A percentile compares a stretch with the other conserved stretches of the same genome.
These are phyloP conservation scores for Melanocharis versteri DNA, from an alignment of 2,113 vertebrate species.

Conservation along the genomic window DNA sequence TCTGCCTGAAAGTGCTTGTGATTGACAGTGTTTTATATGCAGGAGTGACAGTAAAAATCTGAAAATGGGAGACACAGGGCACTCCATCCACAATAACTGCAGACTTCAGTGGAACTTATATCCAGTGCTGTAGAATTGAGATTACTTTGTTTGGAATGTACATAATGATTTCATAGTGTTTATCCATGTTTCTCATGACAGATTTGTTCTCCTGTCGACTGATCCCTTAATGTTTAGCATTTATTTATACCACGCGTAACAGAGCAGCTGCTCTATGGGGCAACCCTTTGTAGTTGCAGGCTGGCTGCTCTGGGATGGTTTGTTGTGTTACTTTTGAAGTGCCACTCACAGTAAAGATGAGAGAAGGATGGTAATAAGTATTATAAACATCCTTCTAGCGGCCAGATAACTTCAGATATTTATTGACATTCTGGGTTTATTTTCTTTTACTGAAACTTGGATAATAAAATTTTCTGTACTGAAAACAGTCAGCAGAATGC, in stretches of 20 bases:
- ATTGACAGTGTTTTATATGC: background rate
- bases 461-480: background rate
- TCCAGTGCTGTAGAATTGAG: background rate
- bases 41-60: background rate
- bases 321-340: background rate
- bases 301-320: background rate
- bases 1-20: background rate
- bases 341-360: background rate
- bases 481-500: background rate
- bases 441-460: background rate
- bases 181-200: slow-evolving; percentile 8
- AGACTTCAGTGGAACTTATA: background rate
- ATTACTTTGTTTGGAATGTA: slow-evolving; percentile 7
- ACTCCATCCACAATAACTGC: background rate
- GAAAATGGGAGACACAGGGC: background rate
- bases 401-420: background rate
- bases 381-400: background rate
- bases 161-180: slow-evolving; percentile 24
- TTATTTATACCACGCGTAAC: background rate
- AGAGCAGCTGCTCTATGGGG: slow-evolving; percentile 8
- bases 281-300: background rate
- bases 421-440: background rate
- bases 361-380: background rate
- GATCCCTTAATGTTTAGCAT: background rate
- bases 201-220: slow-evolving; percentile 2